Percentiles rank a stretch among this genome's conserved stretches.
Conservation (phyloP, 2,797 vertebrate genomes). For the Rallus crepitans region DNA sequence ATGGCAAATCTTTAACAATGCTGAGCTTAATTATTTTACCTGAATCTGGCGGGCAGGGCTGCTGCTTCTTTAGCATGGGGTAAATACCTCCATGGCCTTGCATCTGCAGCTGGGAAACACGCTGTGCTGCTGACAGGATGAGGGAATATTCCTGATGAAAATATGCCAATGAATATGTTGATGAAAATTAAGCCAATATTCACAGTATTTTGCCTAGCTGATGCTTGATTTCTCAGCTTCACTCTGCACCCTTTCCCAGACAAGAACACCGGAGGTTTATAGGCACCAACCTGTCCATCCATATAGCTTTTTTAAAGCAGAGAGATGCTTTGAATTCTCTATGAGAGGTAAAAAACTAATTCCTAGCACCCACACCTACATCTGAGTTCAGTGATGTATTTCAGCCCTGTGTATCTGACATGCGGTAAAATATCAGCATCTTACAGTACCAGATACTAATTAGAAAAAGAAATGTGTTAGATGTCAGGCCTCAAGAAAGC, state of each 20-base stretch:
- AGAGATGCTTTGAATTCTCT: neutral
- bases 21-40: neutral
- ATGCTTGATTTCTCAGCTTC: neutral
- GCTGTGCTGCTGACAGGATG: neutral
- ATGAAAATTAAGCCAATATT: neutral
- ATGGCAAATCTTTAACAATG: neutral
- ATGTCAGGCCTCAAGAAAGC: constrained; percentile 24
- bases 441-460: constrained; percentile 40
- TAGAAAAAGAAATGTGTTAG: constrained; percentile 49
- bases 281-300: neutral
- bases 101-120: neutral
- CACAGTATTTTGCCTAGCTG: neutral
- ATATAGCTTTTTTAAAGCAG: neutral
- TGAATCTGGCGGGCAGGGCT: neutral
- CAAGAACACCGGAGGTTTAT: neutral
- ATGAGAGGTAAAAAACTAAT: neutral
- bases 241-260: neutral
- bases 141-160: neutral
- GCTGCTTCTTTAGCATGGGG: neutral
- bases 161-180: neutral
- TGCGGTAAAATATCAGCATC: constrained; percentile 14
- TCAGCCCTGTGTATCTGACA: constrained; percentile 2
- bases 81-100: neutral
- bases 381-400: constrained; percentile 18
- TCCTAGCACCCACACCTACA: neutral